A percentile compares a stretch with the other conserved stretches of the same genome.
These are phyloP conservation scores for Oncorhynchus gorbuscha DNA, from an alignment of 2,113 vertebrate genomes.

Conservation along the genomic window DNA sequence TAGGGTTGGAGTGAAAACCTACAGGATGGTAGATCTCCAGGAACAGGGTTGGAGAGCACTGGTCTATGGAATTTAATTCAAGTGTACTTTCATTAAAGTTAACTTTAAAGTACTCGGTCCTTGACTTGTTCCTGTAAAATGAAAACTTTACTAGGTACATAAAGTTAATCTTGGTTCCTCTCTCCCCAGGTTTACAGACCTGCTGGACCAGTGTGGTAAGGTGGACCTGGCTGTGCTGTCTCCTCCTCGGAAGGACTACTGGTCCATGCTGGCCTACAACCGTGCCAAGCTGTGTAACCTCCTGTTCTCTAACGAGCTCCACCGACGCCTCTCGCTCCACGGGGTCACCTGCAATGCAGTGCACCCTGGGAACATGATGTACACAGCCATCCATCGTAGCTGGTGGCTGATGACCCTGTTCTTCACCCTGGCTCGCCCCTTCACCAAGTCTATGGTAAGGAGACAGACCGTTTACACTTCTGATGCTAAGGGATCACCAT, in stretches of 20 bases:
- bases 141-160: too few relatives aligned
- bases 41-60: too few relatives aligned
- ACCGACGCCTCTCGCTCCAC: constrained; percentile 85
- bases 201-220: constrained; percentile 83
- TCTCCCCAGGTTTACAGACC: constrained; percentile 87
- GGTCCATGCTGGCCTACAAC: constrained; percentile 97
- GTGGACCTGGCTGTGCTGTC: constrained; percentile 85
- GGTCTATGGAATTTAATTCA: too few relatives aligned
- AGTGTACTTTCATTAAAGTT: too few relatives aligned
- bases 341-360: constrained; percentile 87
- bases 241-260: constrained; percentile 85
- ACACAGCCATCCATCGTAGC: constrained; percentile 85
- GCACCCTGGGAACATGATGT: constrained; percentile 97
- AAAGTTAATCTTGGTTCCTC: neutral
- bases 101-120: too few relatives aligned
- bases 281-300: constrained; percentile 94
- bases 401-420: constrained; percentile 95
- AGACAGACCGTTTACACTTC: neutral
- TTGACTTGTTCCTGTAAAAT: too few relatives aligned
- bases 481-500: too few relatives aligned
- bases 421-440: constrained; percentile 89
- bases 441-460: constrained; percentile 98
- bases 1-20: too few relatives aligned
- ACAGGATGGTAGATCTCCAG: too few relatives aligned
- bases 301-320: constrained; percentile 90